Evolutionary conservation across 2,888 invertebrate species (phyloP), one percentile per base, ranked within the genome.

Genomic region (Acleris holmiana): DNA sequence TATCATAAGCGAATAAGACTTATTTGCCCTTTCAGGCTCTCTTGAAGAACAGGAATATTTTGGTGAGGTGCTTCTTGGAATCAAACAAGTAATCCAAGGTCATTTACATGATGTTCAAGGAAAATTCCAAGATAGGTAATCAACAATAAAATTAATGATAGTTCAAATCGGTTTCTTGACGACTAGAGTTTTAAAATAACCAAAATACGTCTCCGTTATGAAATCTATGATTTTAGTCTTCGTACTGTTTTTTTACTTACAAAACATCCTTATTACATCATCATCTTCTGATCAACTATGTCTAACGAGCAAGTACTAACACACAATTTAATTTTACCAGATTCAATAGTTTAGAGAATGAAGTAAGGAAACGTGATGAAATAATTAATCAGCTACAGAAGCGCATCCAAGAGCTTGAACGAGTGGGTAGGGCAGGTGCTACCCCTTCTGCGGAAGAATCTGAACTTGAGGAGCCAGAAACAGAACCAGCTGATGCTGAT

Each of bases 1-100:
- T 56, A 4, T 29, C 53, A 25, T 48, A 50, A 60, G 35, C 44
- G 61, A 70, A 71, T 68, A 64, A 72, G 68, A 73, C 70, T 69
- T 75, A 23, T 75, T 73, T 73, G 69, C 69, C 67, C 70, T 85
- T 78, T 66, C 86, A 95, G 95, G 94, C 69, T 94, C 94, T 29
- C 84, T 94, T 62, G 95, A 95, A 80, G 96, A 96, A 75, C 96
- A 97, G 77, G 97, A 97, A 82, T 96, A 96, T 88, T 95, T 97
- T 80, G 95, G 95, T 44, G 97, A 97, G 83, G 95, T 97, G 23
- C 92, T 97, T 53, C 85, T 95, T 71, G 97, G 95, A 67, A 96
- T 97, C 68, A 96, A 96, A 82, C 95, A 96, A 82, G 95, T 97
- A 54, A 96, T 97, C 85, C 96, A 96, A 85, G 94, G 94, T 21